Evolutionary conservation across 2,113 vertebrate genomes (phyloP).

Genomic region (Zapus hudsonius): DNA sequence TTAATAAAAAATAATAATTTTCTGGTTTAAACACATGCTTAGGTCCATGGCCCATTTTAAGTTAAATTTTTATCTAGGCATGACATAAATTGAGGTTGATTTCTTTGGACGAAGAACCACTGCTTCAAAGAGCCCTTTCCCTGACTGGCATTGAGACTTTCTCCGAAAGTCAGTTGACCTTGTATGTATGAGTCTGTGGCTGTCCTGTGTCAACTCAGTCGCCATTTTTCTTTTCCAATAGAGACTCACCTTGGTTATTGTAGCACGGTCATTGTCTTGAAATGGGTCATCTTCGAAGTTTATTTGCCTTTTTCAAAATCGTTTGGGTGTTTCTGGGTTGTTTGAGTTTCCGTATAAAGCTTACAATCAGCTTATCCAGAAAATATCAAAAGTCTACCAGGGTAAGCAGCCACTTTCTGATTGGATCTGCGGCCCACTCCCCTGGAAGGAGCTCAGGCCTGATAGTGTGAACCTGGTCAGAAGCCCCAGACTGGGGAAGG

Average conservation of each 20-base stretch:
- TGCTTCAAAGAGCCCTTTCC: not conserved
- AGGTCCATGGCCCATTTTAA: not conserved
- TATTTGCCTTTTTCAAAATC: conserved; percentile 21
- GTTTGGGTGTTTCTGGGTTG: not conserved
- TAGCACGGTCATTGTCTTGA: not conserved
- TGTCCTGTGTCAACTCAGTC: not conserved
- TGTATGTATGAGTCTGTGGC: not conserved
- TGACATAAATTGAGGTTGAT: not conserved
- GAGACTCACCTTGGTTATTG: not conserved
- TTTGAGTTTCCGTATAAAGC: conserved; percentile 32
- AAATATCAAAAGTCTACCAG: not conserved
- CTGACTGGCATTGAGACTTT: not conserved
- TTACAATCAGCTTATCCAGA: not conserved
- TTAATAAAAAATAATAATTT: too few relatives aligned
- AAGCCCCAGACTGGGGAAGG: too few relatives aligned
- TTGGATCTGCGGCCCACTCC: too few relatives aligned
- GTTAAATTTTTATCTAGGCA: not conserved
- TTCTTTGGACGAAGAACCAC: not conserved
- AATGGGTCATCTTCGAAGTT: not conserved
- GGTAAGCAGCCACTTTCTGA: too few relatives aligned
- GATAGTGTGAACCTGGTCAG: too few relatives aligned
- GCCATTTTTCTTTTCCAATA: not conserved
- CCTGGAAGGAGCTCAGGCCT: too few relatives aligned
- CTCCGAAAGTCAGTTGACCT: not conserved
- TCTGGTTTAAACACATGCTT: not conserved